A percentile compares a stretch with the other conserved stretches of the same genome.
Evolutionary conservation across 2,797 vertebrate species (phyloP).

Genomic region (Oreochromis grahami): DNA sequence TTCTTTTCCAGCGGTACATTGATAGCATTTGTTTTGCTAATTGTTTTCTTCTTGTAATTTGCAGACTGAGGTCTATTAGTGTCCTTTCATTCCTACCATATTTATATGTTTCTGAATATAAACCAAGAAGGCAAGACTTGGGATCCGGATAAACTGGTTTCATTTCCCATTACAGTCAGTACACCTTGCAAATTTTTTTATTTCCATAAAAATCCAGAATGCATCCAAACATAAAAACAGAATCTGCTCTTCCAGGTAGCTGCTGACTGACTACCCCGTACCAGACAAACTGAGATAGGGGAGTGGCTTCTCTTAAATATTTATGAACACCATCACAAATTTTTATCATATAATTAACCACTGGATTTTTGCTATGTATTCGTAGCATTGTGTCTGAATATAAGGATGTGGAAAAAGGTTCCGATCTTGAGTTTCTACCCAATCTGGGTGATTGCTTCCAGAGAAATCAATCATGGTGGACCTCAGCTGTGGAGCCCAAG

Average conservation of each 20-base stretch:
- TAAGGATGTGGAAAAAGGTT: neutral
- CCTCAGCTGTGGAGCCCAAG: neutral
- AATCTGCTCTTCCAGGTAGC: neutral
- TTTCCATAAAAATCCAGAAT: neutral
- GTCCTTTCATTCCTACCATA: neutral
- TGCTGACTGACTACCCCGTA: neutral
- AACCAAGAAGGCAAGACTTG: neutral
- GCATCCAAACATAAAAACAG: neutral
- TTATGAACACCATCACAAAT: neutral
- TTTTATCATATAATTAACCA: neutral
- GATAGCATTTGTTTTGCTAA: neutral
- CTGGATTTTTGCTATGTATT: neutral
- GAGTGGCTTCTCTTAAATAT: neutral
- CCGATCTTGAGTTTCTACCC: neutral
- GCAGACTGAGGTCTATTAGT: neutral
- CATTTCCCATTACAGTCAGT: neutral
- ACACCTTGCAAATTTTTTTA: neutral
- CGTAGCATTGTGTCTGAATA: neutral
- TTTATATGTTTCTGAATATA: neutral
- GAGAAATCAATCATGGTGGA: neutral
- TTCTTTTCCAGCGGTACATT: neutral
- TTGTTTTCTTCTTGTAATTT: neutral
- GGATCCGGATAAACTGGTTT: neutral
- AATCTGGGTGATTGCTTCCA: neutral
- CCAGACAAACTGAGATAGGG: neutral